Percentiles rank a stretch among this genome's conserved stretches.
Conservation (phyloP, 30 jellyfish, hydroid and myxozoan genomes). For the Turritopsis dohrnii region DNA sequence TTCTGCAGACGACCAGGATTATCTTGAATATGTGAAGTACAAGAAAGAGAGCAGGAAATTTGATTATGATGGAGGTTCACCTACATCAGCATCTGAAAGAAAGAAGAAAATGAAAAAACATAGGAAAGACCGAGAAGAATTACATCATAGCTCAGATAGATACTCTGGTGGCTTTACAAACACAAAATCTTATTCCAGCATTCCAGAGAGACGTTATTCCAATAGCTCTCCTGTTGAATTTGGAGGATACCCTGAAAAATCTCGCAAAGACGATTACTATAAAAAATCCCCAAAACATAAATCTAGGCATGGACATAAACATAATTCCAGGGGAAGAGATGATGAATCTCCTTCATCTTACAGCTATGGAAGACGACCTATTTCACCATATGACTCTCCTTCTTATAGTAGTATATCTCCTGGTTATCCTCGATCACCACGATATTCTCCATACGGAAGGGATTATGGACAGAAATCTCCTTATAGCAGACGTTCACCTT, state of each 20-base stretch:
- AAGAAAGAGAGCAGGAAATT: background rate
- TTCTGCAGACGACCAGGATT: slow-evolving; percentile 31
- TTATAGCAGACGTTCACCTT: slow-evolving; percentile 34
- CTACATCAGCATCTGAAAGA: slow-evolving; percentile 8
- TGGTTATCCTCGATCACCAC: slow-evolving; percentile 67
- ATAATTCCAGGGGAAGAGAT: background rate
- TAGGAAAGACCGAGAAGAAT: background rate
- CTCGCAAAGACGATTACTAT: slow-evolving; percentile 15
- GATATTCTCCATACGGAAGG: slow-evolving; percentile 80
- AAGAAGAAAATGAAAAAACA: slow-evolving; percentile 13
- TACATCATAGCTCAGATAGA: background rate
- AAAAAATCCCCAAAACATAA: slow-evolving; percentile 1
- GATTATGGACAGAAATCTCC: slow-evolving; percentile 41
- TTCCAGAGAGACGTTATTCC: slow-evolving; percentile 10
- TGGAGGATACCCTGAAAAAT: slow-evolving; percentile 37
- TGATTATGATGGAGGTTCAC: background rate
- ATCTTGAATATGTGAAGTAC: background rate
- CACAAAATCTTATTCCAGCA: background rate
- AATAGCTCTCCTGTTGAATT: slow-evolving; percentile 26
- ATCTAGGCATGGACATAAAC: slow-evolving; percentile 6
- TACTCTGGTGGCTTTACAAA: background rate
- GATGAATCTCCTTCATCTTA: slow-evolving; percentile 28
- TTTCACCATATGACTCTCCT: slow-evolving; percentile 46
- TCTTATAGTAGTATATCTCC: slow-evolving; percentile 52
- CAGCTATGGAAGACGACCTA: slow-evolving; percentile 24